Evolutionary conservation across 2,113 vertebrate species (phyloP).

Genomic region (Hystrix brachyura): DNA sequence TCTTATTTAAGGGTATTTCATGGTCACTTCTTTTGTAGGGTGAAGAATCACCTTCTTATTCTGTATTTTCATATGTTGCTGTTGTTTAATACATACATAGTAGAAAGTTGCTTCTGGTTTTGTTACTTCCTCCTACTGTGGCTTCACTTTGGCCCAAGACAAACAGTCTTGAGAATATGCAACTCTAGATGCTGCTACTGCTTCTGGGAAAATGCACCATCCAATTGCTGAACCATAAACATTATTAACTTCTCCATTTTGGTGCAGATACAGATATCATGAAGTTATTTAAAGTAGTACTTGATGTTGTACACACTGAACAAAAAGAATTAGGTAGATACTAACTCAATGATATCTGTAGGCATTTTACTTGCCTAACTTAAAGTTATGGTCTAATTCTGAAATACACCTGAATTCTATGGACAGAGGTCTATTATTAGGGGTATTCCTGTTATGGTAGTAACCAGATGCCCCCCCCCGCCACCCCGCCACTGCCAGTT

Average conservation of each 20-base stretch:
- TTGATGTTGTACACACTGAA: neutral
- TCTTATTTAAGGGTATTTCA: neutral
- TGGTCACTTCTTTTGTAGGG: neutral
- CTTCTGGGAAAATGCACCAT: neutral
- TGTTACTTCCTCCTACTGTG: neutral
- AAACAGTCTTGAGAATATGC: neutral
- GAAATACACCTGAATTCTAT: neutral
- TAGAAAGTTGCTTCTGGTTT: conserved; percentile 4
- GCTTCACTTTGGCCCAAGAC: neutral
- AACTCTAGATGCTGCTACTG: neutral
- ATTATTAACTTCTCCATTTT: conserved; percentile 28
- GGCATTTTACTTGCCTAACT: neutral
- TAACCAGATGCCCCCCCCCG: neutral
- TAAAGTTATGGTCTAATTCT: neutral
- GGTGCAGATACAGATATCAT: neutral
- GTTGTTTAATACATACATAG: neutral
- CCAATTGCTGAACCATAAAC: neutral
- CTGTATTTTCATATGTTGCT: neutral
- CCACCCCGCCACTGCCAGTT: neutral
- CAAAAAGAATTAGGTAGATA: neutral
- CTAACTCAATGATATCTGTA: neutral
- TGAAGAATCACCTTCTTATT: neutral
- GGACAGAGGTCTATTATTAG: neutral
- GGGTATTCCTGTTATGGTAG: neutral
- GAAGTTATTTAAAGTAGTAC: neutral